Evolutionary conservation across 2,797 vertebrate genomes (phyloP), one percentile per base, ranked within the genome.

Genomic region (Hephaestus fuliginosus): DNA sequence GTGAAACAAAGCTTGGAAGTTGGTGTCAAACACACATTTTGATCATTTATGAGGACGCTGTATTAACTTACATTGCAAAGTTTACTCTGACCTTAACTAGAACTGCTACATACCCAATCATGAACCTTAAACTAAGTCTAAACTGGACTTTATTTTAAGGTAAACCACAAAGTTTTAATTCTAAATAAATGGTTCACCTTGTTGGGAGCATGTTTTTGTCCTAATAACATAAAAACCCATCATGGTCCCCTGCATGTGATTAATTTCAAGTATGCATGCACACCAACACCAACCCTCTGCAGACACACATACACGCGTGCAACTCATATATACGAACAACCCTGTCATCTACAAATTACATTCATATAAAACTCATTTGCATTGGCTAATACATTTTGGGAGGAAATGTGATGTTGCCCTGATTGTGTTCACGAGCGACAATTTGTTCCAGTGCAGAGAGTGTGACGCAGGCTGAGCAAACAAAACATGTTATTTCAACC

Each of bases 351-450:
- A 17, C 22, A 53, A 53, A 55, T 76, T 36, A 33, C 15, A 46
- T 66, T 64, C 11, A 65, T 28, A 10, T 15, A n/a, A 58, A 52
- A 72, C 48, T 49, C 12, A 82, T 73, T 62, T 52, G 18, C 64
- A 52, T 30, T 20, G 12, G 36, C 51, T 74, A 28, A 78, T 60
- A 63, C 4, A 20, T 55, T 61, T n/a, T 49, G 30, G 4, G 41
- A 63, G 64, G 33, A 73, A 68, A 72, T 44, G 6, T 20, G 25
- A 18, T 9, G 7, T 6, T 39, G 41, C 12, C n/a, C 58, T 39
- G 49, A 55, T 15, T 44, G 18, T n/a, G 13, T 5, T 70, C 20
- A n/a, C 7, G 25, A 36, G 15, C 41, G 39, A 33, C 5, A 2
- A 52, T 28, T 39, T 39, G 25, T 20, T 70, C 15, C 25, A 18